These are phyloP conservation scores for Thymelicus sylvestris DNA, from an alignment of 2,888 invertebrate genomes.

Conservation along the genomic window DNA sequence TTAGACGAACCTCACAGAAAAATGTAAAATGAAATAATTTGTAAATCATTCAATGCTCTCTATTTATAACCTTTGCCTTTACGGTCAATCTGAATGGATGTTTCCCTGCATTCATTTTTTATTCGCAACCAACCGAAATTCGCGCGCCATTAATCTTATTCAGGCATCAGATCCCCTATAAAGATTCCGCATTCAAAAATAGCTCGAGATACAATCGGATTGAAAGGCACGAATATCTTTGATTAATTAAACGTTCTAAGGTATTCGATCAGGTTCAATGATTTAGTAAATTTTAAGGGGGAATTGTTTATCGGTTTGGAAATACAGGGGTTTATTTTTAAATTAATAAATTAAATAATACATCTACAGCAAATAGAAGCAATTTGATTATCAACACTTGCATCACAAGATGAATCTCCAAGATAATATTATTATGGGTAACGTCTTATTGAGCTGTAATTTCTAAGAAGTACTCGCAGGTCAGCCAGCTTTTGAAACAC, in stretches of 20 bases:
- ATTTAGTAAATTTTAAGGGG: too few species aligned
- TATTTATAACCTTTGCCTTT: conserved; percentile 24
- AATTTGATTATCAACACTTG: too few species aligned
- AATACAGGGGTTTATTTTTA: too few species aligned
- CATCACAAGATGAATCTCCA: too few species aligned
- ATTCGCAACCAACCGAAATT: conserved; percentile 52
- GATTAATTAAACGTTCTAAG: conserved; percentile 58
- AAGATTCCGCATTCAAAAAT: conserved; percentile 68
- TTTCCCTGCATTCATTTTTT: conserved; percentile 46
- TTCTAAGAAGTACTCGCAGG: too few species aligned
- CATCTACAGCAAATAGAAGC: too few species aligned
- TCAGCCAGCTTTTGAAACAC: too few species aligned
- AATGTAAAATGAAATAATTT: conserved; percentile 6
- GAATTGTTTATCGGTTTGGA: too few species aligned
- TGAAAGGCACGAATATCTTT: conserved; percentile 54
- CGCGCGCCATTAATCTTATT: conserved; percentile 54
- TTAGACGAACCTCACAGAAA: background rate
- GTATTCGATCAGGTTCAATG: background rate
- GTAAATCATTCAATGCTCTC: conserved; percentile 36
- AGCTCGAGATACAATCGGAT: conserved; percentile 63
- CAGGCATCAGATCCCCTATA: conserved; percentile 62
- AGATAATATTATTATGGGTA: too few species aligned
- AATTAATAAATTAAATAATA: too few species aligned
- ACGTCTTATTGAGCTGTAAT: too few species aligned
- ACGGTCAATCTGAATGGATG: conserved; percentile 40